Base-by-base conservation (phyloP, 1,140 invertebrate genomes). In the Drosophila ohnishii region DNA sequence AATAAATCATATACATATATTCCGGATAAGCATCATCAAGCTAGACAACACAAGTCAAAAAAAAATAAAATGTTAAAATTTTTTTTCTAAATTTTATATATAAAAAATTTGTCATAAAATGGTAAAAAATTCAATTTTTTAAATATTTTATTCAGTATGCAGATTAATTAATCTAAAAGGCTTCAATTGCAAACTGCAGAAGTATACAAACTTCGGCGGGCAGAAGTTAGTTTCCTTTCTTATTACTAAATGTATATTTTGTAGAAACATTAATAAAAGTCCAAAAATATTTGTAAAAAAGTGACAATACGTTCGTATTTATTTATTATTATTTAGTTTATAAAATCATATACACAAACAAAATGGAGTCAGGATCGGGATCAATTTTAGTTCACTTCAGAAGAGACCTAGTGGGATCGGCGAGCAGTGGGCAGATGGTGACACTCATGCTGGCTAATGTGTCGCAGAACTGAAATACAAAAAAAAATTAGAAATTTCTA, bases 381-480 rank as follows among this genome's bases (percentile, higher is more conserved):
- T 59, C 62, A 19, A 28, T 3, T 28, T 14, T n/a, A 5, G 14
- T 22, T 64, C 4, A 32, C 16, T 40, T 42, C 14, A 11, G 5
- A 5, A 11, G n/a, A 25, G 4, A 6, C 10, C 50, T 44, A 76
- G 39, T 59, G 64, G n/a, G 47, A 13, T 34, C 25, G 42, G 40
- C 39, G 37, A 14, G 47, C 56, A 25, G 62, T 40, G 11, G 62
- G 51, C 44, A 77, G 35, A 35, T 50, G 75, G 47, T 62, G 63
- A 37, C 75, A 77, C 28, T 77, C 73, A 30, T 57, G 57, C 10
- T 47, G 73, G 19, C 50, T 62, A 10, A 77, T 77, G n/a, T 56
- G 56, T 1, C 35, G 56, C 11, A 78, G 25, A 48, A 71, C 69
- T 72, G 30, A 14, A 72, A 71, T 7, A 6, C 1, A 42, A 14